These are phyloP conservation scores for Cybosia mesomella DNA, from an alignment of 2,888 invertebrate species.

Conservation along the genomic window DNA sequence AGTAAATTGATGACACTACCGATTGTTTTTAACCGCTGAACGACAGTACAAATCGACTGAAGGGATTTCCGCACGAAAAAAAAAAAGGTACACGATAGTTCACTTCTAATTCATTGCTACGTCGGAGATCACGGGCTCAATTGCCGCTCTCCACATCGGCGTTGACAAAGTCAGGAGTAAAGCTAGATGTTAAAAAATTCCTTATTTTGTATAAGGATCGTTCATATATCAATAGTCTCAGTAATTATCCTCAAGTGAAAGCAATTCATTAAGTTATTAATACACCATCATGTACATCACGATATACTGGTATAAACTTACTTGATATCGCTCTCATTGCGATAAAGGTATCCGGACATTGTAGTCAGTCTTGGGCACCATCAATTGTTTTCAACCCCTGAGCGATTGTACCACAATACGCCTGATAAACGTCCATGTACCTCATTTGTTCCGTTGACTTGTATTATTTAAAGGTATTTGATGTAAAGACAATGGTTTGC, in stretches of 20 bases:
- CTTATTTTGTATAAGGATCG: background rate
- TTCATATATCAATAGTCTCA: background rate
- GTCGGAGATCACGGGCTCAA: no score
- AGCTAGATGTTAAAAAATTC: no score
- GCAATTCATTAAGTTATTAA: background rate
- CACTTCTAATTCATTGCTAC: no score
- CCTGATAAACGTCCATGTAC: conserved; percentile 70
- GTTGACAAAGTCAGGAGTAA: no score
- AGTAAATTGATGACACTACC: no score
- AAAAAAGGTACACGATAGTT: no score
- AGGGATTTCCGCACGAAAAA: no score
- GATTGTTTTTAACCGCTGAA: no score
- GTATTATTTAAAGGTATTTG: conserved; percentile 40
- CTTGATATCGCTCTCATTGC: conserved; percentile 77
- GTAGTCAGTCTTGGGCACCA: conserved; percentile 49
- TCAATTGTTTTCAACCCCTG: conserved; percentile 78
- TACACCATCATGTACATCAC: conserved; percentile 62
- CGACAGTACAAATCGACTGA: no score
- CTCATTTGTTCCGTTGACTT: conserved; percentile 46
- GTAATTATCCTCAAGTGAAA: background rate
- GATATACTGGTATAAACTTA: conserved; percentile 73
- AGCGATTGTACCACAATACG: conserved; percentile 71
- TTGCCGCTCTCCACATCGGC: no score
- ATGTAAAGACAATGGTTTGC: conserved; percentile 46
- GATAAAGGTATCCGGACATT: conserved; percentile 77